Percentiles rank a stretch among this genome's conserved stretches.
These are phyloP conservation scores for Plodia interpunctella DNA, from an alignment of 1,140 invertebrate species.

Conservation along the genomic window DNA sequence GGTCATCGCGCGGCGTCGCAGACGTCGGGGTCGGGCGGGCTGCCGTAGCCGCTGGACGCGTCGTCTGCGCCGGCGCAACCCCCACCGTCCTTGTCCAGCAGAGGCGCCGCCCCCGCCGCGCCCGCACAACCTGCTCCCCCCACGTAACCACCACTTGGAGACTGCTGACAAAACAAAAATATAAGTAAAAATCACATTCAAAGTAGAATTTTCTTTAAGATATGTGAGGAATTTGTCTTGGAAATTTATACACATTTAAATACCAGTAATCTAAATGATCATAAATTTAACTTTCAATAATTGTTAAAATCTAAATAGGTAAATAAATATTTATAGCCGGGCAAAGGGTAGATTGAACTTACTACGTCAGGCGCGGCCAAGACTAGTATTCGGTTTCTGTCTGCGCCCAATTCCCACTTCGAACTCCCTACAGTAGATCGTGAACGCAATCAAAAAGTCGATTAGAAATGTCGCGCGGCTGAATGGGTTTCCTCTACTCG, in stretches of 20 bases:
- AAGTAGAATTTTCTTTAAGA: too few relatives aligned
- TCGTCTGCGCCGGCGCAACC: conserved; percentile 76
- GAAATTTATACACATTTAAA: too few relatives aligned
- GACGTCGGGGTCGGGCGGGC: conserved; percentile 80
- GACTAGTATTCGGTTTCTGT: background rate
- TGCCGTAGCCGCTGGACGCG: conserved; percentile 80
- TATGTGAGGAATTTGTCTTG: too few relatives aligned
- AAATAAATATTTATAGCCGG: too few relatives aligned
- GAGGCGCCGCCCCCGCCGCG: conserved; percentile 47
- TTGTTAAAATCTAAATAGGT: too few relatives aligned
- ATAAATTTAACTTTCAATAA: too few relatives aligned
- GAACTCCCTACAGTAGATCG: conserved; percentile 50
- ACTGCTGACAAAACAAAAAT: conserved; percentile 33
- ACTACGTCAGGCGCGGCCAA: too few relatives aligned
- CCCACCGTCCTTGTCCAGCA: conserved; percentile 72
- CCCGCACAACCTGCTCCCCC: conserved; percentile 52
- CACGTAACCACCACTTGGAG: conserved; percentile 61
- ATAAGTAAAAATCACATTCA: background rate
- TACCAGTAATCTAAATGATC: too few relatives aligned
- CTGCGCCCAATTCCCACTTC: conserved; percentile 38
- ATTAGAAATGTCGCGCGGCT: conserved; percentile 74
- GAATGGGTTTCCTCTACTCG: conserved; percentile 67
- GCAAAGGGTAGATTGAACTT: too few relatives aligned
- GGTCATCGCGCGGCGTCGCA: conserved; percentile 78
- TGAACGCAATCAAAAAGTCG: conserved; percentile 74